These are phyloP conservation scores for Loxodonta africana DNA, from an alignment of 2,113 vertebrate species.

Conservation along the genomic window DNA sequence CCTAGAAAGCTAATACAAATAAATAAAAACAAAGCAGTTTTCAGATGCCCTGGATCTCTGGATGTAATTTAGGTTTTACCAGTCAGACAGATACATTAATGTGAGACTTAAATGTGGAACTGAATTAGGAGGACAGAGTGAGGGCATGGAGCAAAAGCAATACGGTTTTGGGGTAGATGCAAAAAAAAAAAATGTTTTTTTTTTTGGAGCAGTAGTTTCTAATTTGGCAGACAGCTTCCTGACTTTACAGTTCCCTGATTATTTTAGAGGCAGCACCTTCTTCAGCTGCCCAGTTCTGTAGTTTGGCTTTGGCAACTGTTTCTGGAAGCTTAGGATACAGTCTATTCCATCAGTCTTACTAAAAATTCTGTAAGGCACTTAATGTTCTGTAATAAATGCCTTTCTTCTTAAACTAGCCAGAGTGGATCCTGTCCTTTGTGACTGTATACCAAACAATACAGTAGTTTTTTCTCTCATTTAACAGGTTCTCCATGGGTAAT, in stretches of 20 bases:
- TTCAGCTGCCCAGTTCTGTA: constrained; percentile 13
- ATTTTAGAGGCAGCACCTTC: constrained; percentile 25
- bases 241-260: background rate
- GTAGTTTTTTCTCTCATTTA: background rate
- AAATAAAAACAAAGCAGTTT: background rate
- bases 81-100: background rate
- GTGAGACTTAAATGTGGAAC: background rate
- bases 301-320: constrained; percentile 18
- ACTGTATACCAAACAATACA: background rate
- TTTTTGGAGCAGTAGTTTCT: background rate
- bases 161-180: background rate
- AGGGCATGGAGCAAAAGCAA: background rate
- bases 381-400: constrained; percentile 47
- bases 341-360: constrained; percentile 27
- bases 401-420: no score
- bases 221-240: background rate
- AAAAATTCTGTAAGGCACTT: background rate
- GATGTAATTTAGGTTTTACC: constrained; percentile 10
- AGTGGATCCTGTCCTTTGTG: background rate
- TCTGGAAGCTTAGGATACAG: background rate
- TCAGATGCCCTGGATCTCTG: background rate
- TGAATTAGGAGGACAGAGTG: background rate
- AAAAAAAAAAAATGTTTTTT: no score
- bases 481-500: background rate
- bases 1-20: background rate